Percentiles rank a stretch among this genome's conserved stretches.
Evolutionary conservation across 2,113 vertebrate genomes (phyloP).

Genomic region (Aspiorhynchus laticeps): DNA sequence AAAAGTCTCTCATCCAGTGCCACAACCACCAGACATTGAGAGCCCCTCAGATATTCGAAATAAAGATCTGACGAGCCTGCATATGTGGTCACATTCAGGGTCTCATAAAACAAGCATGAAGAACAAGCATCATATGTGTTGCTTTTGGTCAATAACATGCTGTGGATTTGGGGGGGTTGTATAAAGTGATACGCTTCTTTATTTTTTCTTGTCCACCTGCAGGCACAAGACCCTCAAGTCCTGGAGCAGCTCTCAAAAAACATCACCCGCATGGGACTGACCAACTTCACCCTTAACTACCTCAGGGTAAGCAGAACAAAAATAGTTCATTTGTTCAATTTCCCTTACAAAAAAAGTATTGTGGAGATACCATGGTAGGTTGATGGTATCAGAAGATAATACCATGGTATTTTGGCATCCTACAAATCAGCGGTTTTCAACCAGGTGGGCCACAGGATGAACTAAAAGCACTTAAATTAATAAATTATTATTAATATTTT

Average conservation of each 20-base stretch:
- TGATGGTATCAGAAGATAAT: background rate
- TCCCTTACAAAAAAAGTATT: background rate
- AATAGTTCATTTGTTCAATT: background rate
- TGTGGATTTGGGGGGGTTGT: background rate
- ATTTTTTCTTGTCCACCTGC: constrained; percentile 40
- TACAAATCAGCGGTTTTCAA: background rate
- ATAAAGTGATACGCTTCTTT: background rate
- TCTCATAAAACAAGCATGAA: background rate
- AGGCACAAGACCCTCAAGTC: constrained; percentile 99
- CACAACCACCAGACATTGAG: background rate
- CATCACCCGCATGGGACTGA: constrained; percentile 99
- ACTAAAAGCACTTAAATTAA: background rate
- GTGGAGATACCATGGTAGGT: background rate
- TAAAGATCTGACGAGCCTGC: background rate
- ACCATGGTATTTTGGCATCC: background rate
- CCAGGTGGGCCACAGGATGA: background rate
- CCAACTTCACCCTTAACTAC: constrained; percentile 99
- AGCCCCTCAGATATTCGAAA: background rate
- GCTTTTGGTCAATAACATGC: background rate
- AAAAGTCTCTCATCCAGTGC: background rate
- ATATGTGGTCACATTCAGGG: background rate
- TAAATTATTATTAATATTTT: background rate
- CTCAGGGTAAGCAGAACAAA: constrained; percentile 89
- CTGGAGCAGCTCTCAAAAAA: constrained; percentile 99
- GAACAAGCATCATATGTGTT: background rate